These are phyloP conservation scores for Semnornis frantzii DNA, from an alignment of 2,113 vertebrate genomes.

Conservation along the genomic window DNA sequence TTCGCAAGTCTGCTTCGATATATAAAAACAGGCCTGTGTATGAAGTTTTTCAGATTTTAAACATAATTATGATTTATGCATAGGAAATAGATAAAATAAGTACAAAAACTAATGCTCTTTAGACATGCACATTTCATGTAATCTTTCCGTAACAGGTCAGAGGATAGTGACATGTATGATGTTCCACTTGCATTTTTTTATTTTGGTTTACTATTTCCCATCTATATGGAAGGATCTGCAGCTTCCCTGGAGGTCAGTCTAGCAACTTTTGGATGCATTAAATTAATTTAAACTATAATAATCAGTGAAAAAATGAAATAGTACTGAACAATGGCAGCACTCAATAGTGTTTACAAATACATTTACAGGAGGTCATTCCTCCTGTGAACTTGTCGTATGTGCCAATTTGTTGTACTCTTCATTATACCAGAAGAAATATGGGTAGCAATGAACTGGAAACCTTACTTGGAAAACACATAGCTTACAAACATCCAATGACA, in stretches of 20 bases:
- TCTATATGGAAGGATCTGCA: not conserved
- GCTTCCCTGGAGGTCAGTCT: not conserved
- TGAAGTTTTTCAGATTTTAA: not conserved
- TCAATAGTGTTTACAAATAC: not conserved
- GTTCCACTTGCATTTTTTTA: not conserved
- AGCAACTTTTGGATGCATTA: not conserved
- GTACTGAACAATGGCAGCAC: not conserved
- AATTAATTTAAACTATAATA: not conserved
- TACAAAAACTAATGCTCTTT: not conserved
- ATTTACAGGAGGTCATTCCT: not conserved
- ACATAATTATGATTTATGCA: not conserved
- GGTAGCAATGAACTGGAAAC: not conserved
- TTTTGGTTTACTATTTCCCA: no score
- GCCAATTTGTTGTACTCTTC: conserved; percentile 27
- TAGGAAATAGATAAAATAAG: not conserved
- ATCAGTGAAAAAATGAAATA: conserved; percentile 10
- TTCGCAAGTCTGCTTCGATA: not conserved
- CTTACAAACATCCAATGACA: not conserved
- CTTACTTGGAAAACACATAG: conserved; percentile 19
- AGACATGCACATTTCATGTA: not conserved
- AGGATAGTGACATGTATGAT: not conserved
- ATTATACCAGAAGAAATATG: conserved; percentile 27
- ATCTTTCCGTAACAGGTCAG: not conserved
- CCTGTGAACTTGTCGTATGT: not conserved
- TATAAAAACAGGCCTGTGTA: not conserved